These are phyloP conservation scores for Drosophila willistoni DNA, from an alignment of 1,140 invertebrate genomes.

Conservation along the genomic window DNA sequence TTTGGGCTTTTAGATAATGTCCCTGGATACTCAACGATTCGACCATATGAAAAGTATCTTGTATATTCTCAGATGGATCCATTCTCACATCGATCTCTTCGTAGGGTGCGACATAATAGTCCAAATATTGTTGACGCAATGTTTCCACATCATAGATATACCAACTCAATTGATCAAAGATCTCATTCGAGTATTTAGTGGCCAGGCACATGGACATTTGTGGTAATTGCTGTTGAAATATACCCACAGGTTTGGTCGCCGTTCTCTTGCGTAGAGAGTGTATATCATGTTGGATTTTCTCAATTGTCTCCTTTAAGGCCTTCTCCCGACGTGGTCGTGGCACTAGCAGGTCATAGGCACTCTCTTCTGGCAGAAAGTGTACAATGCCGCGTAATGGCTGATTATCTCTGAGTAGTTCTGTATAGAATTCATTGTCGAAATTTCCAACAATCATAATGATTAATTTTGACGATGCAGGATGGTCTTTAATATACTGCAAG, in stretches of 20 bases:
- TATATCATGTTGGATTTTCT: slow-evolving; percentile 49
- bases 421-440: slow-evolving; percentile 54
- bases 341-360: slow-evolving; percentile 62
- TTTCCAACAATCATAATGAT: slow-evolving; percentile 56
- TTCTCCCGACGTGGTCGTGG: slow-evolving; percentile 59
- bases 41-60: slow-evolving; percentile 24
- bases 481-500: slow-evolving; percentile 59
- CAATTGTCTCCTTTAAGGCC: slow-evolving; percentile 45
- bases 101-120: slow-evolving; percentile 59
- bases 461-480: slow-evolving; percentile 34
- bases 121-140: slow-evolving; percentile 57
- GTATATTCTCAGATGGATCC: slow-evolving; percentile 18
- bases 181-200: slow-evolving; percentile 32
- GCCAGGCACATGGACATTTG: slow-evolving; percentile 72
- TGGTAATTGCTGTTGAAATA: slow-evolving; percentile 67
- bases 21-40: slow-evolving; percentile 60
- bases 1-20: slow-evolving; percentile 50
- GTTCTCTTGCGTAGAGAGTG: slow-evolving; percentile 47
- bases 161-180: slow-evolving; percentile 70
- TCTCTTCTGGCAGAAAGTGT: slow-evolving; percentile 67
- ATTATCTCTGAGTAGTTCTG: slow-evolving; percentile 24
- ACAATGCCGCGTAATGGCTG: slow-evolving; percentile 59
- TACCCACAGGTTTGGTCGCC: slow-evolving; percentile 51
- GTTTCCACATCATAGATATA: slow-evolving; percentile 69
- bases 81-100: slow-evolving; percentile 55